A percentile compares a stretch with the other conserved stretches of the same genome.
These are phyloP conservation scores for Macrostomum lignano DNA, from an alignment of 1,140 invertebrate species.

Conservation along the genomic window DNA sequence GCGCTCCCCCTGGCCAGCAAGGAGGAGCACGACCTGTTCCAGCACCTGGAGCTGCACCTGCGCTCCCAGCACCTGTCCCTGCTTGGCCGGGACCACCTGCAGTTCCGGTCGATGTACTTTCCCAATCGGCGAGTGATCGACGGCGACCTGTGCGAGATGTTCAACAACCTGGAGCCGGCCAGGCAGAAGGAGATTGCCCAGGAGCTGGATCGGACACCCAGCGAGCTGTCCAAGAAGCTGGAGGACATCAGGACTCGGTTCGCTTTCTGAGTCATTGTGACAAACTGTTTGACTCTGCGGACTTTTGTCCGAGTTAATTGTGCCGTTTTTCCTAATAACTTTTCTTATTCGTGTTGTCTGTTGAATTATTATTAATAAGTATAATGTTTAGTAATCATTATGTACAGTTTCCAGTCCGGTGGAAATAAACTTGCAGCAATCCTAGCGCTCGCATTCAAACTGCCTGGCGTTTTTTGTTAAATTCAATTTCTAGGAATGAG, in stretches of 20 bases:
- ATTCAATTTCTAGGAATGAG: no score
- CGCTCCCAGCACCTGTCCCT: slow-evolving; percentile 73
- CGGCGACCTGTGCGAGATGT: slow-evolving; percentile 93
- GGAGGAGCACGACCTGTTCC: slow-evolving; percentile 96
- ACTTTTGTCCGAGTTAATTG: no score
- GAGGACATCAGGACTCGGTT: slow-evolving; percentile 32
- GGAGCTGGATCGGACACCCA: slow-evolving; percentile 68
- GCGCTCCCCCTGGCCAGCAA: slow-evolving; percentile 85
- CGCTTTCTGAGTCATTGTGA: slow-evolving; percentile 25
- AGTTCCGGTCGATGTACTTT: slow-evolving; percentile 83
- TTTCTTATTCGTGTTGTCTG: no score
- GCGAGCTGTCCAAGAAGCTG: slow-evolving; percentile 43
- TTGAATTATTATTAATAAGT: no score
- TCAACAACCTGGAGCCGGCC: slow-evolving; percentile 62
- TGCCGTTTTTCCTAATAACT: no score
- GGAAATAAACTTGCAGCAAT: no score
- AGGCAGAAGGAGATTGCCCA: slow-evolving; percentile 81
- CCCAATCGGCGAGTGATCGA: slow-evolving; percentile 95
- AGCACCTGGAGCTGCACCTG: slow-evolving; percentile 99
- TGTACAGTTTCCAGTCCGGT: no score
- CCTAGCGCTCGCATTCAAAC: no score
- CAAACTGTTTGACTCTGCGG: no score
- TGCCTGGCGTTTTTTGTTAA: no score
- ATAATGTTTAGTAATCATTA: no score
- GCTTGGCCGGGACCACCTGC: slow-evolving; percentile 82